phyloP scores from a whole-genome alignment of 2,113 vertebrate species.

The Bungarus multicinctus region DNA sequence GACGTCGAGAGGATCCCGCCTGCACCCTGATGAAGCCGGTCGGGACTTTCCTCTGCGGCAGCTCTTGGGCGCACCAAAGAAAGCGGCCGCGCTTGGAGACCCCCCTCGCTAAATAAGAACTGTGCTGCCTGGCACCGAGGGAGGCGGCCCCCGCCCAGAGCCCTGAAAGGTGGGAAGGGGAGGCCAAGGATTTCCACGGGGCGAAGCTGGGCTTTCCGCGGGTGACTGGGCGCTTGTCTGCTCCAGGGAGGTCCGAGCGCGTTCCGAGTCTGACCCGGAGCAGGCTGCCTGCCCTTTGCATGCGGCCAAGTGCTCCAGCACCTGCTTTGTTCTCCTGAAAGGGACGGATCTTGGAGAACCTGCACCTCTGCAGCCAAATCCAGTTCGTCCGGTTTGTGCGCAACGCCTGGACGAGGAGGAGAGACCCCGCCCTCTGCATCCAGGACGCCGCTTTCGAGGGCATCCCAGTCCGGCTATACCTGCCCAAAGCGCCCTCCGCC shows the following conservation, averaged over 20 bases:
- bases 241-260: neutral
- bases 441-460: slow-evolving; percentile 72
- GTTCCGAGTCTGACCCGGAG: too few relatives aligned
- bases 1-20: neutral
- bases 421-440: slow-evolving; percentile 68
- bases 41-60: neutral
- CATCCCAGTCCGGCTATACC: slow-evolving; percentile 81
- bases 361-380: slow-evolving; percentile 74
- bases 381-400: slow-evolving; percentile 69
- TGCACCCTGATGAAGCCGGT: neutral
- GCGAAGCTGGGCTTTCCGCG: neutral
- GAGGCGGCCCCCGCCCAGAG: neutral
- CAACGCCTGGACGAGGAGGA: slow-evolving; percentile 51
- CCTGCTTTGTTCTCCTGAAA: slow-evolving; percentile 28
- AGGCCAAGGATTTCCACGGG: neutral
- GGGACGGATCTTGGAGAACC: slow-evolving; percentile 71
- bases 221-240: too few relatives aligned
- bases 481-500: slow-evolving; percentile 66
- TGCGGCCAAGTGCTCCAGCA: neutral
- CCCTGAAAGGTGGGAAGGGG: neutral
- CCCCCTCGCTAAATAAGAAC: too few relatives aligned
- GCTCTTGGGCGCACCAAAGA: neutral
- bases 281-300: too few relatives aligned
- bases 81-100: neutral
- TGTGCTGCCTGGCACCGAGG: neutral